Conservation (phyloP, 2,888 invertebrate genomes). For the Chymomyza fuscimana region DNA sequence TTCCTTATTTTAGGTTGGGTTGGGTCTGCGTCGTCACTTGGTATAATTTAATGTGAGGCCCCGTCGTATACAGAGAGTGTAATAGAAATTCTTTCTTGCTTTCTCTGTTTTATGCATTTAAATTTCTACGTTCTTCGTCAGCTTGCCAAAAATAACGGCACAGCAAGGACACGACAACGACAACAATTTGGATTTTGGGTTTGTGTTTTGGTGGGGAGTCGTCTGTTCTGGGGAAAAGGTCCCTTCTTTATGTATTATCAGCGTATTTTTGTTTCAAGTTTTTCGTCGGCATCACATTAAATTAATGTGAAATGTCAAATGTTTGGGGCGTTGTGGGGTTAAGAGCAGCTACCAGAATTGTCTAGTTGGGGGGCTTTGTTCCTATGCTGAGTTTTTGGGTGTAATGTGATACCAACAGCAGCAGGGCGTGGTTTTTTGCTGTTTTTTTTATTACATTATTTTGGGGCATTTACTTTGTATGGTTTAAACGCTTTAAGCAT, state of each 20-base stretch:
- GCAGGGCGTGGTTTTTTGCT: constrained; percentile 36
- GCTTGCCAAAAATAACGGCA: constrained; percentile 46
- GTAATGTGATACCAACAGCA: constrained; percentile 31
- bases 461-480: not conserved
- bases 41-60: constrained; percentile 67
- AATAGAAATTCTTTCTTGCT: constrained; percentile 59
- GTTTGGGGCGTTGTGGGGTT: constrained; percentile 24
- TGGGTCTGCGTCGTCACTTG: constrained; percentile 36
- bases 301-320: constrained; percentile 67
- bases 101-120: constrained; percentile 49
- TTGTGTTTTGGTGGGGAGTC: not conserved
- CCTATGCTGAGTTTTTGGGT: not conserved
- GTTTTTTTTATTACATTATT: not conserved
- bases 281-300: constrained; percentile 47
- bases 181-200: not conserved
- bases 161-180: constrained; percentile 3
- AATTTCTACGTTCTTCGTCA: constrained; percentile 46
- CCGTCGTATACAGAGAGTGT: constrained; percentile 17
- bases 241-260: constrained; percentile 31
- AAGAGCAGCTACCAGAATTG: not conserved
- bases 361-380: not conserved
- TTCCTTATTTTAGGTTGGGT: constrained; percentile 28
- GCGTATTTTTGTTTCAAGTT: constrained; percentile 32
- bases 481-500: not conserved
- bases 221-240: no score